Evolutionary conservation across 2,888 invertebrate genomes (phyloP).

Genomic region (Timema cristinae): DNA sequence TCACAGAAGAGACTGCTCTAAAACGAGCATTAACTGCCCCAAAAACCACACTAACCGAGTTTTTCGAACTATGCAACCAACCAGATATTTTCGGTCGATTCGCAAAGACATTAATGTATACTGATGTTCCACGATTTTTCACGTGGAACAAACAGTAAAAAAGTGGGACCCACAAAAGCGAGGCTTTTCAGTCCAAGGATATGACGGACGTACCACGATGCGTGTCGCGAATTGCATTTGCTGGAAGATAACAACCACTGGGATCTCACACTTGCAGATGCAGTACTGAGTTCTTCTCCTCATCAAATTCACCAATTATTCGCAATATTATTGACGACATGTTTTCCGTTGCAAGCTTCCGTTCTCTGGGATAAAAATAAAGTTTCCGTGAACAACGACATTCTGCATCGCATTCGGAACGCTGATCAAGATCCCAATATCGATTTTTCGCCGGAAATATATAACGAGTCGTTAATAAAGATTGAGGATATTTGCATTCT

Average conservation of each 20-base stretch:
- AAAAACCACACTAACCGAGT: conserved; percentile 32
- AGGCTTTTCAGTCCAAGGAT: conserved; percentile 26
- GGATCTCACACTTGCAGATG: conserved; percentile 34
- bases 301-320: conserved; percentile 37
- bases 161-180: conserved; percentile 10
- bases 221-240: conserved; percentile 39
- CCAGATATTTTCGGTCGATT: conserved; percentile 32
- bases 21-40: conserved; percentile 31
- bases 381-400: conserved; percentile 17
- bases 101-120: conserved; percentile 26
- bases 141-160: conserved; percentile 29
- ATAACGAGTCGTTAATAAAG: conserved; percentile 37
- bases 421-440: conserved; percentile 30
- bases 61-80: conserved; percentile 33
- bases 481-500: conserved; percentile 36
- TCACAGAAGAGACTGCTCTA: conserved; percentile 37
- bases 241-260: conserved; percentile 38
- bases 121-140: conserved; percentile 26
- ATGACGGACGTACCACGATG: conserved; percentile 41
- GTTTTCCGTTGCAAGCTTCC: conserved; percentile 33
- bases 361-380: conserved; percentile 27
- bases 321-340: conserved; percentile 37
- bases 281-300: conserved; percentile 31
- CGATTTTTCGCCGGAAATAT: conserved; percentile 35
- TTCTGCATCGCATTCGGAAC: neutral